These are phyloP conservation scores for Drosophila bocki DNA, from an alignment of 1,140 invertebrate genomes.

Conservation along the genomic window DNA sequence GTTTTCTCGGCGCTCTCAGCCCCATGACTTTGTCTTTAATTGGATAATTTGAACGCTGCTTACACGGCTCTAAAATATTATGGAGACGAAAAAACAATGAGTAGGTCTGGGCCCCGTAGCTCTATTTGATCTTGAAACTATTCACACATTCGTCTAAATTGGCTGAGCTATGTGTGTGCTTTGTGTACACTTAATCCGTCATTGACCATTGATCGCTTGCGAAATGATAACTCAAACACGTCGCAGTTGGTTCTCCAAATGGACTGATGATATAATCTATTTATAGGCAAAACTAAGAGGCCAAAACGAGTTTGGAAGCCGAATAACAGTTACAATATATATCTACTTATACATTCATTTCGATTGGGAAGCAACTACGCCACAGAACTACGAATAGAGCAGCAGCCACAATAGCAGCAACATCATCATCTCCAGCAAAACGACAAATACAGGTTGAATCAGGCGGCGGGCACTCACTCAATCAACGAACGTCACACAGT, in stretches of 20 bases:
- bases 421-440: conserved; percentile 11
- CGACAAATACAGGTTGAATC: conserved; percentile 47
- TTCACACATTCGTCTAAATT: conserved; percentile 70
- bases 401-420: conserved; percentile 34
- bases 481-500: conserved; percentile 49
- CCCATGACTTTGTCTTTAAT: conserved; percentile 62
- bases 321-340: conserved; percentile 68
- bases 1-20: conserved; percentile 13
- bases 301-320: conserved; percentile 59
- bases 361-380: conserved; percentile 62
- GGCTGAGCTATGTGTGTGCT: conserved; percentile 50
- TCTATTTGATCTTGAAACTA: conserved; percentile 56
- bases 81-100: conserved; percentile 41
- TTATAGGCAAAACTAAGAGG: conserved; percentile 34
- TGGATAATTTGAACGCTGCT: conserved; percentile 71
- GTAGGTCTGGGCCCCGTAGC: neutral
- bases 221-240: conserved; percentile 34
- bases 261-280: conserved; percentile 58
- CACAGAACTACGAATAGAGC: conserved; percentile 36
- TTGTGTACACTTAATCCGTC: conserved; percentile 47
- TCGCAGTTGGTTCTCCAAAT: conserved; percentile 27
- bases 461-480: conserved; percentile 32
- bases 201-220: conserved; percentile 39
- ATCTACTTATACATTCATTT: conserved; percentile 46
- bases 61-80: conserved; percentile 35